These are phyloP conservation scores for Gonatopus flavifemur DNA, from an alignment of 1,140 invertebrate genomes.

Conservation along the genomic window DNA sequence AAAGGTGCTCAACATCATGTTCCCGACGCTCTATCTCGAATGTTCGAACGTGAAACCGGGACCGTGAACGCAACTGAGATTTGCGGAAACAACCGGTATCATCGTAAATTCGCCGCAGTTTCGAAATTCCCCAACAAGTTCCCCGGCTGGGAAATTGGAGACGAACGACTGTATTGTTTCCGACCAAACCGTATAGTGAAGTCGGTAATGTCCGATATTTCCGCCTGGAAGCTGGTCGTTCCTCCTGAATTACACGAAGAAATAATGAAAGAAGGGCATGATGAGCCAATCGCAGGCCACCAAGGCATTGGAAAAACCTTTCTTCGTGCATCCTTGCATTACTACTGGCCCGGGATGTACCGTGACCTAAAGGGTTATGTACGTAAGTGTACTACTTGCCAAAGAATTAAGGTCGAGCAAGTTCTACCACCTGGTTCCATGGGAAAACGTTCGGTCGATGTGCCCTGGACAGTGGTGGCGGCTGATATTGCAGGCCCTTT, in stretches of 20 bases:
- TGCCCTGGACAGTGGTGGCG: slow-evolving; percentile 35
- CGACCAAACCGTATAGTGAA: no score
- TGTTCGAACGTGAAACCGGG: neutral
- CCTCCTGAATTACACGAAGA: neutral
- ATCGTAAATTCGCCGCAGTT: neutral
- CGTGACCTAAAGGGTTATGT: slow-evolving; percentile 29
- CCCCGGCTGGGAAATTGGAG: neutral
- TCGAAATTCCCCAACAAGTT: neutral
- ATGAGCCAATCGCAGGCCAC: slow-evolving; percentile 7
- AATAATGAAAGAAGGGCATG: neutral
- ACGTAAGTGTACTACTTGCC: slow-evolving; percentile 29
- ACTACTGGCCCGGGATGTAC: slow-evolving; percentile 38
- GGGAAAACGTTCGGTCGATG: neutral
- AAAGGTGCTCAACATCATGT: neutral
- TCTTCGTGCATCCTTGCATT: slow-evolving; percentile 10
- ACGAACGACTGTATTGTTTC: neutral
- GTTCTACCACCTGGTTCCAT: slow-evolving; percentile 13
- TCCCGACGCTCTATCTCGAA: neutral
- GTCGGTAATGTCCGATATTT: no score
- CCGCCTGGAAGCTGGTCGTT: no score
- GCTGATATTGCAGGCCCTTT: slow-evolving; percentile 41
- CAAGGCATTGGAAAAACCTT: slow-evolving; percentile 34
- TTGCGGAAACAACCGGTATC: neutral
- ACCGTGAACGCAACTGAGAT: neutral
- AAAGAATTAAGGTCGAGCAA: slow-evolving; percentile 27